phyloP scores from a whole-genome alignment of 2,113 vertebrate species.

The Gambusia holbrooki region DNA sequence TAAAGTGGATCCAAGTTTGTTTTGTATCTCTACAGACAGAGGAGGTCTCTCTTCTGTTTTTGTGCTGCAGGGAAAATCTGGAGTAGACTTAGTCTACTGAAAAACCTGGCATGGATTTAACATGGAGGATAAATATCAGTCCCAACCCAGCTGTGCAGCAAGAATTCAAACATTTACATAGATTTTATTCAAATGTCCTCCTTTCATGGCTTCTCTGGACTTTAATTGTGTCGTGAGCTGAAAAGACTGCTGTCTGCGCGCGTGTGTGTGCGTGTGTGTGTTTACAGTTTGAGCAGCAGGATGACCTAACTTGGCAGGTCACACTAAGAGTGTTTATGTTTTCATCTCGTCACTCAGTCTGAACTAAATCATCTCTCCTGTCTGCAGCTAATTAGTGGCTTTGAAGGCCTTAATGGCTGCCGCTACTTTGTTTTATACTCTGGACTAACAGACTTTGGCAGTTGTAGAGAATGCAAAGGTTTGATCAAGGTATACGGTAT shows the following conservation, averaged over 20 bases:
- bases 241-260: neutral
- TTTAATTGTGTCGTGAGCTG: neutral
- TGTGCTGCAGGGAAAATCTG: slow-evolving; percentile 51
- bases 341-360: slow-evolving; percentile 6
- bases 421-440: neutral
- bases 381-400: neutral
- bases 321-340: slow-evolving; percentile 45
- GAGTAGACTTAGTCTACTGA: neutral
- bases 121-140: neutral
- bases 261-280: neutral
- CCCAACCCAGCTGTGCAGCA: neutral
- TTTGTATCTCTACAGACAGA: slow-evolving; percentile 8
- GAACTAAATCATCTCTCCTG: slow-evolving; percentile 33
- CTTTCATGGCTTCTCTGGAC: neutral
- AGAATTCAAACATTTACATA: neutral
- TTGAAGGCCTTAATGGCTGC: neutral
- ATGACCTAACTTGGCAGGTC: slow-evolving; percentile 34
- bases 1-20: slow-evolving; percentile 14
- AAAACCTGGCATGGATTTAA: slow-evolving; percentile 57
- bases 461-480: no score
- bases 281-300: slow-evolving; percentile 12
- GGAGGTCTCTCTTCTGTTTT: slow-evolving; percentile 8
- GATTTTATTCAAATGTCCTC: neutral
- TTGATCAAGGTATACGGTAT: no score
- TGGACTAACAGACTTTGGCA: neutral